These are phyloP conservation scores for Hypolimnas misippus DNA, from an alignment of 2,888 invertebrate species.

Conservation along the genomic window DNA sequence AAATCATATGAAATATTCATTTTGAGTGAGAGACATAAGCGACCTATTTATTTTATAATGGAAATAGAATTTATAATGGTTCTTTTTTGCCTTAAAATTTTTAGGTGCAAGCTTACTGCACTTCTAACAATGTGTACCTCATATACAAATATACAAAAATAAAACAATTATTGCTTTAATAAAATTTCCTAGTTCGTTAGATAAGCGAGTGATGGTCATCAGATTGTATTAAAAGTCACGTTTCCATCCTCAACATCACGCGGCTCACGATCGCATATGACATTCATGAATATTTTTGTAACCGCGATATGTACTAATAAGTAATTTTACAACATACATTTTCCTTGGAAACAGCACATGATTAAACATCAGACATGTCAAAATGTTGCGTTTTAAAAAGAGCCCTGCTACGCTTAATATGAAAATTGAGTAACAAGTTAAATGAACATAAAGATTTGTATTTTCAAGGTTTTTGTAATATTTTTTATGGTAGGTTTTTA, in stretches of 20 bases:
- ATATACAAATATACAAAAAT: not conserved
- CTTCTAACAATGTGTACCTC: not conserved
- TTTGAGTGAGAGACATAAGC: too few relatives aligned
- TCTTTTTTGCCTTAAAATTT: too few relatives aligned
- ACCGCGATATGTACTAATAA: constrained; percentile 25
- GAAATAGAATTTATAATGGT: too few relatives aligned
- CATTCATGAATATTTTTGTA: constrained; percentile 27
- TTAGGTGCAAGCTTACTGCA: too few relatives aligned
- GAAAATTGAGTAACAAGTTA: constrained; percentile 19
- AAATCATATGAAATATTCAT: too few relatives aligned
- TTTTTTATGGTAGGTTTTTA: constrained; percentile 14
- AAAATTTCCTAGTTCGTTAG: not conserved
- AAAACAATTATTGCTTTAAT: not conserved
- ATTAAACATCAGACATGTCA: constrained; percentile 34
- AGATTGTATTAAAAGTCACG: constrained; percentile 35
- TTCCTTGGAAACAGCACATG: constrained; percentile 24
- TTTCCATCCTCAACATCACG: constrained; percentile 36
- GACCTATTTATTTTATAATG: too few relatives aligned
- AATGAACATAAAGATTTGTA: not conserved
- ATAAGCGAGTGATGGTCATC: constrained; percentile 20
- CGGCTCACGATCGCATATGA: constrained; percentile 36
- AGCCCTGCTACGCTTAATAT: constrained; percentile 4
- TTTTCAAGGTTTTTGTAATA: constrained; percentile 31
- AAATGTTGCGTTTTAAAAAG: constrained; percentile 25
- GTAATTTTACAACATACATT: constrained; percentile 26